A percentile compares a stretch with the other conserved stretches of the same genome.
These are phyloP conservation scores for Dioctria linearis DNA, from an alignment of 2,888 invertebrate species.

Conservation along the genomic window DNA sequence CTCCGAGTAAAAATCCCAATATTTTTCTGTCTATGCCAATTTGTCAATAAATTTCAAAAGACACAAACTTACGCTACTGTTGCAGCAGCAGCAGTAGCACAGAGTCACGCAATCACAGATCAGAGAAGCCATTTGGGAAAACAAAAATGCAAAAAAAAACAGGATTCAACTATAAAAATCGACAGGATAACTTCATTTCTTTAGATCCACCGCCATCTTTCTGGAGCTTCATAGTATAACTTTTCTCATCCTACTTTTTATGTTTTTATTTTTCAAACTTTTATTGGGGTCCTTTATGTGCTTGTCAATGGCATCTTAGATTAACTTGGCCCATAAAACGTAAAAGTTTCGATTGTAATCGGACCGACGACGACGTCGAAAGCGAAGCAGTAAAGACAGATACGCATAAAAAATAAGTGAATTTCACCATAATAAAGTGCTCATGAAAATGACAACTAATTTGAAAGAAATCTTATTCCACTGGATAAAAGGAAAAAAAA, in stretches of 20 bases:
- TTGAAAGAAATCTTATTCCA: neutral
- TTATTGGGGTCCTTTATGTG: neutral
- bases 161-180: neutral
- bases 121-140: too few relatives aligned
- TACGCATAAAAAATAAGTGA: slow-evolving; percentile 10
- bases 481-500: neutral
- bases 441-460: neutral
- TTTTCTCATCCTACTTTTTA: neutral
- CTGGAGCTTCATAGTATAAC: neutral
- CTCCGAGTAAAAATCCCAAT: neutral
- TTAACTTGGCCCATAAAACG: neutral
- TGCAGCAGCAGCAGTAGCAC: neutral
- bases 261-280: neutral
- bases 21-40: slow-evolving; percentile 5
- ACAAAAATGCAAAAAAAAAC: neutral
- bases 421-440: neutral
- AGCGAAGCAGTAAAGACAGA: neutral
- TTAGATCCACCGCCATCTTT: neutral
- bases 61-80: neutral
- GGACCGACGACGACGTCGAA: neutral
- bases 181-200: slow-evolving; percentile 5
- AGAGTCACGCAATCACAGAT: neutral
- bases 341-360: slow-evolving; percentile 7
- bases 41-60: slow-evolving; percentile 16
- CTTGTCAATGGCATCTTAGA: neutral